Evolutionary conservation across 2,113 vertebrate species (phyloP).

Genomic region (Zosterops japonicus): DNA sequence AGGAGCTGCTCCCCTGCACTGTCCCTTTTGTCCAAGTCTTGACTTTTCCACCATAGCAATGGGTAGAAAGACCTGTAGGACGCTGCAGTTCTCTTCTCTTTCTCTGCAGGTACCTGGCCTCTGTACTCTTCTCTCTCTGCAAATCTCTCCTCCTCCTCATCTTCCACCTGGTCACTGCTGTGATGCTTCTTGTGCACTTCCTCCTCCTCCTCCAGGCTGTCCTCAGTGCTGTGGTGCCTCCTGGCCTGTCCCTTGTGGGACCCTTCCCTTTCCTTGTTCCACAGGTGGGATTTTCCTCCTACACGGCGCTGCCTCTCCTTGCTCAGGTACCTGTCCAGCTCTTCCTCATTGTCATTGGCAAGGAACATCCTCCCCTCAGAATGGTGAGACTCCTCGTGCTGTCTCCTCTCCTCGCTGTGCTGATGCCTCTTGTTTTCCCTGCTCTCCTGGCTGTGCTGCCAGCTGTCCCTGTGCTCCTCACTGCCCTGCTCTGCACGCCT

Average conservation of each 20-base stretch:
- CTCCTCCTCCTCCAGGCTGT: conserved; percentile 32
- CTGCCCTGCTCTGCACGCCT: neutral
- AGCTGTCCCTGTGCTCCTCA: conserved; percentile 32
- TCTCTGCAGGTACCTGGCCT: conserved; percentile 8
- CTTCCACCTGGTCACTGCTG: conserved; percentile 33
- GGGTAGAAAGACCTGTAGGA: conserved; percentile 77
- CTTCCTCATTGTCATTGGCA: neutral
- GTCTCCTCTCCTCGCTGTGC: neutral
- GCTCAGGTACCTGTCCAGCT: neutral
- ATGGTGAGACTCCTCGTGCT: neutral
- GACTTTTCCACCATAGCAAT: conserved; percentile 80
- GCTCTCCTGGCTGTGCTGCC: neutral
- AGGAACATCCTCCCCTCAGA: neutral
- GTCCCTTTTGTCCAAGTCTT: conserved; percentile 60
- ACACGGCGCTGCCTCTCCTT: conserved; percentile 24
- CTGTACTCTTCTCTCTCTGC: conserved; percentile 31
- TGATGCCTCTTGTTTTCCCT: neutral
- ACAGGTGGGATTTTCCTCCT: neutral
- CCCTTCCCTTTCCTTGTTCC: conserved; percentile 3
- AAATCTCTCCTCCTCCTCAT: conserved; percentile 7
- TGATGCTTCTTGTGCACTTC: conserved; percentile 31
- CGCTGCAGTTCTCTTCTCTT: conserved; percentile 75
- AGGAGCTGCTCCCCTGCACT: conserved; percentile 25
- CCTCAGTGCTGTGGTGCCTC: conserved; percentile 28
- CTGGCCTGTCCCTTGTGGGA: conserved; percentile 22